Evolutionary conservation across 2,797 vertebrate genomes (phyloP).

Genomic region (Myripristis murdjan): DNA sequence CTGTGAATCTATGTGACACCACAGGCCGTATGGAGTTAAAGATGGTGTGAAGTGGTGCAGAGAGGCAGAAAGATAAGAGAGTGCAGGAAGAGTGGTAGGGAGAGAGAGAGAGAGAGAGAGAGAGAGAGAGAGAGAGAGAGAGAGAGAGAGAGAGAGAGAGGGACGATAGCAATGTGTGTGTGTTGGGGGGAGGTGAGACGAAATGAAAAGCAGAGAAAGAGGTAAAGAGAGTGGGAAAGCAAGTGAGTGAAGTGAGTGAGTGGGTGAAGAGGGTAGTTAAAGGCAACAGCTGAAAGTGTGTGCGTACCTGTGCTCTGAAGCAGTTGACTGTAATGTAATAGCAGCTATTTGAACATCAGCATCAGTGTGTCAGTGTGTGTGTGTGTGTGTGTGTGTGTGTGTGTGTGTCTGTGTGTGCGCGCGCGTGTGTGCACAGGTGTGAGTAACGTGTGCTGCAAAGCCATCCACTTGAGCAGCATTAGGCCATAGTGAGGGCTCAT

Average conservation of each 20-base stretch:
- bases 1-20: constrained; percentile 45
- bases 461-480: constrained; percentile 62
- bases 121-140: constrained; percentile 46
- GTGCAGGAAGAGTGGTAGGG: too few relatives aligned
- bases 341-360: constrained; percentile 51
- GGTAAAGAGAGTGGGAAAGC: constrained; percentile 38
- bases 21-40: constrained; percentile 47
- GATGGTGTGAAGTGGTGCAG: constrained; percentile 48
- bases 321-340: constrained; percentile 57
- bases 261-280: constrained; percentile 69
- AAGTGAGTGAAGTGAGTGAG: constrained; percentile 58
- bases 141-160: constrained; percentile 31
- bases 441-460: constrained; percentile 36
- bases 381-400: constrained; percentile 15
- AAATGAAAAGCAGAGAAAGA: constrained; percentile 37
- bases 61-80: constrained; percentile 26
- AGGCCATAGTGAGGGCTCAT: constrained; percentile 63
- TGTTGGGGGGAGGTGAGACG: constrained; percentile 40
- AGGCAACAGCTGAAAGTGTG: constrained; percentile 73
- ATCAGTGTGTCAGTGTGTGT: too few relatives aligned
- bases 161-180: constrained; percentile 26
- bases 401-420: constrained; percentile 41
- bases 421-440: too few relatives aligned
- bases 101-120: constrained; percentile 7
- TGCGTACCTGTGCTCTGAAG: constrained; percentile 57